These are phyloP conservation scores for Latrodectus geometricus DNA, from an alignment of 1,140 invertebrate genomes.

Conservation along the genomic window DNA sequence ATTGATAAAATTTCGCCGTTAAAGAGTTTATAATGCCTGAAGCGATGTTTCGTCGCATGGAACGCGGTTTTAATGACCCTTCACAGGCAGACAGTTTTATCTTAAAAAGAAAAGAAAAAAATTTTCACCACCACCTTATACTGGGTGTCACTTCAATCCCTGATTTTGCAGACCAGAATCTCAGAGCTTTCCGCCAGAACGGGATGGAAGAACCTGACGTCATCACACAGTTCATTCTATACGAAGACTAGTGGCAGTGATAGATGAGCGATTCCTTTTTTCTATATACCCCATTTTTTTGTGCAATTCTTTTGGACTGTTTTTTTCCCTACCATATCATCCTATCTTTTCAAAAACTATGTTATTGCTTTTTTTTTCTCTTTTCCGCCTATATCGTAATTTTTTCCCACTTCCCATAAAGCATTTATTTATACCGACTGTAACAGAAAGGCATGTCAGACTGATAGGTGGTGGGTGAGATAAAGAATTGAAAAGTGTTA, in stretches of 20 bases:
- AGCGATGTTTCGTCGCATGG: constrained; percentile 37
- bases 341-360: constrained; percentile 13
- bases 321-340: constrained; percentile 10
- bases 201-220: background rate
- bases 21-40: constrained; percentile 48
- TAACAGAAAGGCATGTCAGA: background rate
- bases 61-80: constrained; percentile 54
- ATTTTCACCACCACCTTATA: background rate
- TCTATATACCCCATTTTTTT: background rate
- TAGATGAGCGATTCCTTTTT: constrained; percentile 26
- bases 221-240: constrained; percentile 23
- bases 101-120: constrained; percentile 22
- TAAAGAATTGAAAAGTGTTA: background rate
- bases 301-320: background rate
- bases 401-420: background rate
- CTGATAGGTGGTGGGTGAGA: background rate
- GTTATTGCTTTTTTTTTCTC: constrained; percentile 34
- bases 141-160: constrained; percentile 40
- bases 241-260: constrained; percentile 23
- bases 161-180: constrained; percentile 48
- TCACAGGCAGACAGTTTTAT: constrained; percentile 50
- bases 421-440: background rate
- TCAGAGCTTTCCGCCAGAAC: constrained; percentile 14
- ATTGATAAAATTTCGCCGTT: constrained; percentile 49
- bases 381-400: background rate